A percentile compares a stretch with the other conserved stretches of the same genome.
Conservation (phyloP, 2,888 invertebrate genomes). For the Ormyrus nitidulus region DNA sequence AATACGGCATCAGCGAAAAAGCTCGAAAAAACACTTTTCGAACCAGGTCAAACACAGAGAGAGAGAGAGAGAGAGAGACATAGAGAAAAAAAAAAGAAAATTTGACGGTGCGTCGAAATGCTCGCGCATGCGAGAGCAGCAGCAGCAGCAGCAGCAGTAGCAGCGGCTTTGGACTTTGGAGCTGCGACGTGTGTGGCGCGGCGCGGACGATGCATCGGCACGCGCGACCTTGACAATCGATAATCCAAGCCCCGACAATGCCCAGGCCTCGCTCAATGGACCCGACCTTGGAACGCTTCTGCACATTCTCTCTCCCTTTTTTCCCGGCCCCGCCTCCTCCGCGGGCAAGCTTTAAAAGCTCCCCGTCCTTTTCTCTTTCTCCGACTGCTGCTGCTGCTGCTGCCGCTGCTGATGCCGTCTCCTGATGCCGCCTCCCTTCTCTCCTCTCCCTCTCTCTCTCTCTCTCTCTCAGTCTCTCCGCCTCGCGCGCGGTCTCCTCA, state of each 20-base stretch:
- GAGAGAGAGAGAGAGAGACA: not conserved
- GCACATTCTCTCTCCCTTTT: conserved; percentile 4
- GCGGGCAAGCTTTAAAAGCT: too few relatives aligned
- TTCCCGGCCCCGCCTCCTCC: not conserved
- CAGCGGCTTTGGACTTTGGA: not conserved
- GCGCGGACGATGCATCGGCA: conserved; percentile 55
- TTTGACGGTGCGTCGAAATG: not conserved
- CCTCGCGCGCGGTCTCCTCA: not conserved
- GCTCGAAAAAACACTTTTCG: conserved; percentile 10
- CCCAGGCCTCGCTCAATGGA: conserved; percentile 57
- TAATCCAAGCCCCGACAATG: conserved; percentile 54
- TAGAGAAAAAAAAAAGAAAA: too few relatives aligned
- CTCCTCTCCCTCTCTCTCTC: not conserved
- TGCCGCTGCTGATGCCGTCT: too few relatives aligned
- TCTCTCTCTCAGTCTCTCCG: not conserved
- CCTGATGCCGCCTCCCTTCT: too few relatives aligned
- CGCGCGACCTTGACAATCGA: conserved; percentile 59
- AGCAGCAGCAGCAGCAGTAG: not conserved
- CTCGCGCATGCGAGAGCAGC: not conserved
- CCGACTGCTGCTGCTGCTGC: too few relatives aligned
- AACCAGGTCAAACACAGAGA: conserved; percentile 6
- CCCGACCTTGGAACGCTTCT: conserved; percentile 53
- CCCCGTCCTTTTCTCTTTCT: too few relatives aligned
- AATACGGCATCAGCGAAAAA: conserved; percentile 10
- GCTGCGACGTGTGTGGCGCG: conserved; percentile 13